Percentiles rank a stretch among this genome's conserved stretches.
These are phyloP conservation scores for Acromyrmex echinatior DNA, from an alignment of 1,140 invertebrate species.

Conservation along the genomic window DNA sequence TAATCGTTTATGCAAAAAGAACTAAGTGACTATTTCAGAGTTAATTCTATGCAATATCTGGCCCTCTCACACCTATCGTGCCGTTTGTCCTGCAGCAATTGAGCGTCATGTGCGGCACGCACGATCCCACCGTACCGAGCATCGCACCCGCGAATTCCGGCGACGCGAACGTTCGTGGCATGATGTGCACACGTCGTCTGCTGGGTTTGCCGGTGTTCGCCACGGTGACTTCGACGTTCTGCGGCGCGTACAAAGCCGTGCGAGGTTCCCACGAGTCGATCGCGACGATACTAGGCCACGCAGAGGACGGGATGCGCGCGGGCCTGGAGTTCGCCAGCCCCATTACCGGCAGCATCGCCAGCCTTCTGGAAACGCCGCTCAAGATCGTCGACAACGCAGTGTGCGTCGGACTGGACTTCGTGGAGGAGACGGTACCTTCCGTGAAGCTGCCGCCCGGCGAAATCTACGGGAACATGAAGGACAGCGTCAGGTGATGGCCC, in stretches of 20 bases:
- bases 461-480: conserved; percentile 74
- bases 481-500: conserved; percentile 66
- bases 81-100: conserved; percentile 76
- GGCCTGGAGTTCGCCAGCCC: conserved; percentile 76
- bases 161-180: conserved; percentile 17
- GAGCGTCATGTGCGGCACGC: conserved; percentile 74
- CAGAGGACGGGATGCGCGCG: conserved; percentile 76
- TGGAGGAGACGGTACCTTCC: conserved; percentile 86
- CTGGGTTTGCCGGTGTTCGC: conserved; percentile 73
- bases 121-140: conserved; percentile 64
- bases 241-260: conserved; percentile 70
- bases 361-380: conserved; percentile 83
- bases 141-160: not conserved
- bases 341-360: conserved; percentile 75
- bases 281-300: conserved; percentile 68
- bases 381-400: conserved; percentile 85
- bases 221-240: conserved; percentile 69
- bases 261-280: conserved; percentile 77
- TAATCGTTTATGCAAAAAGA: no score
- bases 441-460: conserved; percentile 85
- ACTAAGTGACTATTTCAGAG: no score
- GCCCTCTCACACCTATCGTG: not conserved
- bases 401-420: conserved; percentile 85
- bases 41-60: not conserved
- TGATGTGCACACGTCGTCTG: conserved; percentile 68